These are phyloP conservation scores for Myopa testacea DNA, from an alignment of 2,888 invertebrate species.

Conservation along the genomic window DNA sequence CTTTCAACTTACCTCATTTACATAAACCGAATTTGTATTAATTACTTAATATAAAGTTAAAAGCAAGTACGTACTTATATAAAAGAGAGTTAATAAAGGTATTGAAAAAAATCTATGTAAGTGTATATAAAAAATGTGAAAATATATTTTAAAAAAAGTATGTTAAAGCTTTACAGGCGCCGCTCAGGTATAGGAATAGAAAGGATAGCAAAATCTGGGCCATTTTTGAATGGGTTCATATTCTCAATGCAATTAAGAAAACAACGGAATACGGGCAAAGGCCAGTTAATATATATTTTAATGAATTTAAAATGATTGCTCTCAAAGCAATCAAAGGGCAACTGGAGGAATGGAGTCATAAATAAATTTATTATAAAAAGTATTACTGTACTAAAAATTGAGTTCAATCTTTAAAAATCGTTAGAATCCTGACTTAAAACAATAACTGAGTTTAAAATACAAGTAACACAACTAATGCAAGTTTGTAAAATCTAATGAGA, in stretches of 20 bases:
- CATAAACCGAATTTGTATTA: background rate
- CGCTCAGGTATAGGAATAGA: background rate
- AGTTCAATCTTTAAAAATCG: no score
- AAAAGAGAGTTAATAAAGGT: background rate
- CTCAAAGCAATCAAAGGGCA: no score
- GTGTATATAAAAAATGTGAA: conserved; percentile 9
- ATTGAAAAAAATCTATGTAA: background rate
- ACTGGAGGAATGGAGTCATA: no score
- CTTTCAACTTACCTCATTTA: conserved; percentile 6
- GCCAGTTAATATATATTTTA: no score
- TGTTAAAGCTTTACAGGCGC: background rate
- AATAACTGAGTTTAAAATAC: no score
- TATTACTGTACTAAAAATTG: no score
- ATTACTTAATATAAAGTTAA: background rate
- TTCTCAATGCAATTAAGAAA: background rate
- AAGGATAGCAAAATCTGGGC: background rate
- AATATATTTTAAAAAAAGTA: conserved; percentile 3
- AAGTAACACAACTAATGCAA: background rate
- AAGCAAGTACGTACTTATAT: background rate
- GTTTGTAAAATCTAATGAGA: background rate
- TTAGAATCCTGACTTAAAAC: no score
- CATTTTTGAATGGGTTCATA: background rate
- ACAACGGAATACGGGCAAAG: no score
- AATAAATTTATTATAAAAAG: no score
- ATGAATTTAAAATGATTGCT: no score